Conservation (phyloP, 2,113 vertebrate genomes). For the Oncorhynchus gorbuscha region DNA sequence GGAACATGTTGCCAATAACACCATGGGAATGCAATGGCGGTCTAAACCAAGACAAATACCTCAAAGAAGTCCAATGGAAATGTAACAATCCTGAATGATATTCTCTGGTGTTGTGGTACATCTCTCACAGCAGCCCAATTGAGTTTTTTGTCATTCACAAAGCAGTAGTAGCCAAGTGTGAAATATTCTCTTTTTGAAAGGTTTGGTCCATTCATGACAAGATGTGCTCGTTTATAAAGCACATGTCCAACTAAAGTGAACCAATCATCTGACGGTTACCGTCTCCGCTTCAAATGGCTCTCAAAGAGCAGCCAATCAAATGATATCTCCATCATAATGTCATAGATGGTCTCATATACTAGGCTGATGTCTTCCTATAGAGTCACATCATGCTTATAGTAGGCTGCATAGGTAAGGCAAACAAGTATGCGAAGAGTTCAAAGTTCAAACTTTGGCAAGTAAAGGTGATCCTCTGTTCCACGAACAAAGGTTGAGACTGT, state of each 20-base stretch:
- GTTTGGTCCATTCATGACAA: conserved; percentile 67
- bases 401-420: conserved; percentile 54
- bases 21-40: conserved; percentile 55
- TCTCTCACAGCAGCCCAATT: background rate
- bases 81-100: background rate
- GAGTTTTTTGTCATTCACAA: background rate
- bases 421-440: conserved; percentile 53
- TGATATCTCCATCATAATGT: background rate
- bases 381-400: conserved; percentile 1
- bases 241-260: conserved; percentile 35
- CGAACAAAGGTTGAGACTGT: conserved; percentile 1
- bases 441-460: conserved; percentile 76
- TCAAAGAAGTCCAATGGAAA: conserved; percentile 5
- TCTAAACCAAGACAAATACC: conserved; percentile 50
- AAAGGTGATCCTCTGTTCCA: conserved; percentile 51
- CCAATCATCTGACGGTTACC: conserved; percentile 54
- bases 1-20: conserved; percentile 46
- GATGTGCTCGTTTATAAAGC: conserved; percentile 33
- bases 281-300: conserved; percentile 40
- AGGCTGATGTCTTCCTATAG: background rate
- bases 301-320: conserved; percentile 25
- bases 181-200: conserved; percentile 27
- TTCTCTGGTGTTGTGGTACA: background rate
- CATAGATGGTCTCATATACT: background rate
- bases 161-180: conserved; percentile 20